A percentile compares a stretch with the other conserved stretches of the same genome.
These are phyloP conservation scores for Priocnemis perturbator DNA, from an alignment of 2,888 invertebrate genomes.

Conservation along the genomic window DNA sequence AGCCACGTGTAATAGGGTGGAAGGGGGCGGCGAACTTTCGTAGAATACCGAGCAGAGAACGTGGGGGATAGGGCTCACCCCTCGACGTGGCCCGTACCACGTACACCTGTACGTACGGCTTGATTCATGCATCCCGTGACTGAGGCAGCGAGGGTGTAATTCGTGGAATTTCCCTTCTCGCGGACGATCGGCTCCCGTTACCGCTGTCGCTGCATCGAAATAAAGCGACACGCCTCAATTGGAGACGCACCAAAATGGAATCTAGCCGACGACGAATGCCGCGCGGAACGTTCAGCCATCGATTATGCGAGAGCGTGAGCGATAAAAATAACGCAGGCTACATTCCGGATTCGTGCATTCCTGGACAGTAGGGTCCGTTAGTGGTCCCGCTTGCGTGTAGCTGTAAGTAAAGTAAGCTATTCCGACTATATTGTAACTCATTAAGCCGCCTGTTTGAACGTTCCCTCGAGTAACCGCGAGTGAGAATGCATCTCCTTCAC, in stretches of 20 bases:
- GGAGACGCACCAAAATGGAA: no score
- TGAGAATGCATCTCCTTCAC: not conserved
- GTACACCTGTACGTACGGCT: slow-evolving; percentile 2
- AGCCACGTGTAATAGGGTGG: slow-evolving; percentile 50
- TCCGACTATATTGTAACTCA: no score
- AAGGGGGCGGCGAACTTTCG: slow-evolving; percentile 44
- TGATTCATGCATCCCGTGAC: not conserved
- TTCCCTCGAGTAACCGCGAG: not conserved
- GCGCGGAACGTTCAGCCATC: no score
- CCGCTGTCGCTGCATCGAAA: not conserved
- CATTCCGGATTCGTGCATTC: no score
- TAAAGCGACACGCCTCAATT: not conserved
- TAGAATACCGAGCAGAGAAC: slow-evolving; percentile 50
- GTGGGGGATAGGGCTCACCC: not conserved
- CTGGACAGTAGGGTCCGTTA: no score
- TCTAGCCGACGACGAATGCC: no score
- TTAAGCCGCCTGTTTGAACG: no score
- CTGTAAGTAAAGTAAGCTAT: no score
- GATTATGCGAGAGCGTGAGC: no score
- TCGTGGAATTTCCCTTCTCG: not conserved
- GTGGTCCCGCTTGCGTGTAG: no score
- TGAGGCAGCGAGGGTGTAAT: not conserved
- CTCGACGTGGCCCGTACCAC: not conserved
- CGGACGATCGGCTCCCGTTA: not conserved
- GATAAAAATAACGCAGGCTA: no score